Evolutionary conservation across 2,888 invertebrate genomes (phyloP).

Genomic region (Meteorus cinctellus): DNA sequence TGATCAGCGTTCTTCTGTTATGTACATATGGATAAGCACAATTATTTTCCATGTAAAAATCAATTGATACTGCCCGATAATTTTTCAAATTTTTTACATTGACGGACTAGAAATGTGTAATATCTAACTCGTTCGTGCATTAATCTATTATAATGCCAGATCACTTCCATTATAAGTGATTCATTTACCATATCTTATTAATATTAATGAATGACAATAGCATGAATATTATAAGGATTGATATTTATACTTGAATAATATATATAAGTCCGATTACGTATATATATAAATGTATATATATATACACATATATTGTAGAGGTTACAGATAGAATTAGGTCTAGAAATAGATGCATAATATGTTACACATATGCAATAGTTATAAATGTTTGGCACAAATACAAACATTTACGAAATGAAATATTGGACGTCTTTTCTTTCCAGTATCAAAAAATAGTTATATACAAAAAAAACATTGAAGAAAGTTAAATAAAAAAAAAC

Average conservation of each 20-base stretch:
- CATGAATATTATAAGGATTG: not conserved
- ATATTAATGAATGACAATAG: conserved; percentile 1
- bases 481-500: not conserved
- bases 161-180: too few relatives aligned
- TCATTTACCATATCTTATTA: not conserved
- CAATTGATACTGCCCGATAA: not conserved
- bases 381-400: not conserved
- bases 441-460: not conserved
- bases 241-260: not conserved
- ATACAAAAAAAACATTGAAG: not conserved
- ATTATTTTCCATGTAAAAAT: not conserved
- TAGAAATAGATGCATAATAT: not conserved
- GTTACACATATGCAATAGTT: not conserved
- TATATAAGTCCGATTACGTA: not conserved
- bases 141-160: too few relatives aligned
- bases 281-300: not conserved
- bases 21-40: conserved; percentile 7
- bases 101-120: not conserved
- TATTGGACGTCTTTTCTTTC: not conserved
- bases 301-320: not conserved
- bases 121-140: not conserved
- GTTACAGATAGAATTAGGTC: not conserved
- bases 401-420: not conserved
- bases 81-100: not conserved
- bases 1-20: not conserved